A percentile compares a stretch with the other conserved stretches of the same genome.
These are phyloP conservation scores for Platichthys flesus DNA, from an alignment of 2,113 vertebrate genomes.

Conservation along the genomic window DNA sequence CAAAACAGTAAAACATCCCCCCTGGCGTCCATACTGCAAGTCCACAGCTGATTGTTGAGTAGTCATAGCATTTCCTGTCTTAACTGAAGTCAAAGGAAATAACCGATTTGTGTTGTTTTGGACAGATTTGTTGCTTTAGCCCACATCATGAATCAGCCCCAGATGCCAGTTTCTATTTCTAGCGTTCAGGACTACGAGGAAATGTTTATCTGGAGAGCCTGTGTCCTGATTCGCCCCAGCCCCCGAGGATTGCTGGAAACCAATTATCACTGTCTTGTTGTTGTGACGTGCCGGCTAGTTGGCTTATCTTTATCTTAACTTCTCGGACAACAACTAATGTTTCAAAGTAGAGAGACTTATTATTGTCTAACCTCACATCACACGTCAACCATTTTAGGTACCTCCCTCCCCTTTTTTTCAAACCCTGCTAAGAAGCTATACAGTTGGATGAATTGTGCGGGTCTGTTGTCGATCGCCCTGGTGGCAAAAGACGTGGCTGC, in stretches of 20 bases:
- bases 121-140: not conserved
- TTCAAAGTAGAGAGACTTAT: conserved; percentile 11
- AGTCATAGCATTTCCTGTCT: not conserved
- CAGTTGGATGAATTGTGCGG: conserved; percentile 47
- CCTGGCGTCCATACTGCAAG: conserved; percentile 28
- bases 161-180: not conserved
- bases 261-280: conserved; percentile 17
- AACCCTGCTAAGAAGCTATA: conserved; percentile 43
- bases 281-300: not conserved
- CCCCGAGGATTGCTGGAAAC: conserved; percentile 6
- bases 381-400: conserved; percentile 30
- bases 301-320: not conserved
- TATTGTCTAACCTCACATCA: conserved; percentile 33
- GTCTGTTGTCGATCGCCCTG: conserved; percentile 56
- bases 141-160: not conserved
- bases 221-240: not conserved
- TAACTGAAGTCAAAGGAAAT: not conserved
- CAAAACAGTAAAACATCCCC: conserved; percentile 3
- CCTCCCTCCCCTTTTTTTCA: conserved; percentile 18
- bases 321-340: not conserved
- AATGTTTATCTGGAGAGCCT: conserved; percentile 4
- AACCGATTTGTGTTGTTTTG: not conserved
- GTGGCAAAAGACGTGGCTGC: conserved; percentile 42
- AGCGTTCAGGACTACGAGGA: not conserved
- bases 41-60: conserved; percentile 36